Percentiles rank a stretch among this genome's conserved stretches.
Evolutionary conservation across 2,113 vertebrate genomes (phyloP).

Genomic region (Chlamydotis undulata): DNA sequence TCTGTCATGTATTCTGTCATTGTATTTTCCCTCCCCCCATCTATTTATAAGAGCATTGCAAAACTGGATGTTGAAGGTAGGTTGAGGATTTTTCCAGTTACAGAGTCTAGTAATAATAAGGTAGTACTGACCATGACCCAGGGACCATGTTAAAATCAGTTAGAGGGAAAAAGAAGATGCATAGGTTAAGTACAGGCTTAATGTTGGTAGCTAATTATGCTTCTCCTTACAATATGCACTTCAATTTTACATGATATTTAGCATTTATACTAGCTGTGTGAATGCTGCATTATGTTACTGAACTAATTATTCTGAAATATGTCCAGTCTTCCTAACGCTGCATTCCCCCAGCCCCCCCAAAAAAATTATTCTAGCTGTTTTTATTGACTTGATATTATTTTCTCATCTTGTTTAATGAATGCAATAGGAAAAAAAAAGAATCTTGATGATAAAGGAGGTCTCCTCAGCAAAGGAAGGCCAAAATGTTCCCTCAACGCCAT

Average conservation of each 20-base stretch:
- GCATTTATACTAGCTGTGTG: background rate
- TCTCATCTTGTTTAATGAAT: background rate
- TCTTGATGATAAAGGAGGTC: background rate
- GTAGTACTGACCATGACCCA: background rate
- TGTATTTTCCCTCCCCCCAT: accelerated
- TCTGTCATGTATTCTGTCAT: background rate
- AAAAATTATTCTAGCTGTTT: background rate
- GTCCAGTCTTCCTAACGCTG: background rate
- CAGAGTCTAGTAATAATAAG: background rate
- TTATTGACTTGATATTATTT: background rate
- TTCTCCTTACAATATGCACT: background rate
- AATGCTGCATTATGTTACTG: background rate
- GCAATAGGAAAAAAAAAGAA: background rate
- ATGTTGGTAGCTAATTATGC: background rate
- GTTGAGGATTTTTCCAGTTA: background rate
- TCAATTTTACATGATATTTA: background rate
- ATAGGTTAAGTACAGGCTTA: background rate
- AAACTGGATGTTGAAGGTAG: background rate
- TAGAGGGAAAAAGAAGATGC: background rate
- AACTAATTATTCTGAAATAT: background rate
- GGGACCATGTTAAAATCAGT: background rate
- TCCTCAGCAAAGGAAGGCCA: background rate
- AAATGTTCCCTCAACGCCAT: background rate
- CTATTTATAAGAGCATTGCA: background rate
- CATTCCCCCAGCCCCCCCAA: background rate